Conservation (phyloP, 2,888 invertebrate species). For the Ichneumon xanthorius region DNA sequence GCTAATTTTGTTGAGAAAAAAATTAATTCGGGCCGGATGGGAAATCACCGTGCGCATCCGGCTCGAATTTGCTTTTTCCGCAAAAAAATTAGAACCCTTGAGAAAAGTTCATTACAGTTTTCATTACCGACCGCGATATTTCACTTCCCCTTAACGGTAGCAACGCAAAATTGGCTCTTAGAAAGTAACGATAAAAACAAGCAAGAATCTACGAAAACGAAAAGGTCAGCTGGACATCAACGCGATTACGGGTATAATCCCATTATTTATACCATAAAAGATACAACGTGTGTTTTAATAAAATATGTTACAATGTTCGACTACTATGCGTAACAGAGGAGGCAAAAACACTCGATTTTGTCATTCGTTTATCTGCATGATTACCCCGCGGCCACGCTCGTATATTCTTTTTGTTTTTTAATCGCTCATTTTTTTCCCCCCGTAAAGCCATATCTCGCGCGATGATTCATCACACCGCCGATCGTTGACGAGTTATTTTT, state of each 20-base stretch:
- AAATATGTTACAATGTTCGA: conserved; percentile 46
- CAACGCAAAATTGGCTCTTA: background rate
- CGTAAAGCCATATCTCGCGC: conserved; percentile 5
- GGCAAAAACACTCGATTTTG: conserved; percentile 19
- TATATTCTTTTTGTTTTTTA: background rate
- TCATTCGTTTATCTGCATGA: conserved; percentile 21
- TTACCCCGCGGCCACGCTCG: background rate
- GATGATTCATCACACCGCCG: background rate
- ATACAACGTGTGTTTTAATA: conserved; percentile 44
- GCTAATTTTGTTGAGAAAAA: no score
- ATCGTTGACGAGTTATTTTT: conserved; percentile 17
- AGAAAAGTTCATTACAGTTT: no score
- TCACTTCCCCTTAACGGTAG: no score
- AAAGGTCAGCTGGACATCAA: background rate
- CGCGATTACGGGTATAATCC: conserved; percentile 19
- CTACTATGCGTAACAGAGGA: conserved; percentile 39
- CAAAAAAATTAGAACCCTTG: no score
- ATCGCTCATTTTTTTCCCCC: background rate
- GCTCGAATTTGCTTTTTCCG: no score
- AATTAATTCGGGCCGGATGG: no score
- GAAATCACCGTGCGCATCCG: no score
- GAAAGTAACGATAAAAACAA: background rate
- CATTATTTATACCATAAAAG: conserved; percentile 52
- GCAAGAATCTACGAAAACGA: background rate
- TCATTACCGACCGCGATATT: no score